Base-by-base conservation (phyloP, 1,140 invertebrate species). In the Brachystomella parvula region DNA sequence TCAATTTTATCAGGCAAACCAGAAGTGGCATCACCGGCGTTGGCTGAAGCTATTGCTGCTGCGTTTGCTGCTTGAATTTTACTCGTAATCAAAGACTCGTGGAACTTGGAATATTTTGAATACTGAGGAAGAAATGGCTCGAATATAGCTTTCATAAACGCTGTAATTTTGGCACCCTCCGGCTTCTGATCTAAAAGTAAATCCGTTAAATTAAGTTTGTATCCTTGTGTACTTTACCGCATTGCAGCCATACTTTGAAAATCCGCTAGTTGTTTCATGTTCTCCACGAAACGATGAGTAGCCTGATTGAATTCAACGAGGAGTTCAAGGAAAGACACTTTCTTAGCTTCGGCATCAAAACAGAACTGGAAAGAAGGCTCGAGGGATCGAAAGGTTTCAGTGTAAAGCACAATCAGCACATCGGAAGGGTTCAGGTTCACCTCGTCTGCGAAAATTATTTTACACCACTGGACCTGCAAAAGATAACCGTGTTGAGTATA, bases 401-500 rank as follows among this genome's bases (percentile, higher is more conserved):
- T 63, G 32, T 73, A 71, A 29, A 73, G 47, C 17, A 69, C 69
- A 24, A 71, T 47, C 17, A 73, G 61, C n/a, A 73, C 68, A 47
- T 69, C 58, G 1, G 53, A 39, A 3, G 64, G 53, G 31, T 67
- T 63, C 0, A 67, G 57, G 26, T 57, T 28, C 12, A 24, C 12
- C 9, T 68, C 68, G 26, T 73, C 69, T 0, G 21, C 2, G 56
- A 73, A 73, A 21, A 73, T 69, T 3, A 33, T 53, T 64, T 61
- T 69, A 44, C 72, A 73, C 72, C 72, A 73, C 26, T 63, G 65
- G 2, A 73, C n/a, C 71, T 73, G 56, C 24, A 47, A 62, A 31
- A 15, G 1, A 15, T 26, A 47, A 47, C 3, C 1, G 3, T 15
- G n/a, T 21, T 17, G 21, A 47, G 29, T 62, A 6, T 44, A 44